Evolutionary conservation across 1,140 invertebrate species (phyloP).

Genomic region (Zaprionus kolodkinae): DNA sequence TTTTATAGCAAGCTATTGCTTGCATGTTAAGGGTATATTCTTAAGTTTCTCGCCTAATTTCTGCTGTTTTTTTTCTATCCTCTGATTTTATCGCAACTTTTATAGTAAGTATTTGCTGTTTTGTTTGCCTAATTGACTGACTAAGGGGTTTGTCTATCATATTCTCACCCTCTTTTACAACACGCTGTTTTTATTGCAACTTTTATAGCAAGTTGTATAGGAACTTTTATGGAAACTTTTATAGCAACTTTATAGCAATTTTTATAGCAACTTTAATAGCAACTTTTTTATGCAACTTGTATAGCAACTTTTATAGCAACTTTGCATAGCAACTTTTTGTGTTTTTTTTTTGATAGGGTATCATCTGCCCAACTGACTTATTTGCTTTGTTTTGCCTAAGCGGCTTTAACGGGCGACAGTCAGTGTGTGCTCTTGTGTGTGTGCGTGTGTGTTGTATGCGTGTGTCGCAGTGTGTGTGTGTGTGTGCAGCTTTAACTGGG

Average conservation of each 20-base stretch:
- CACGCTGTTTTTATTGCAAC: neutral
- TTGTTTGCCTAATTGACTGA: too few species aligned
- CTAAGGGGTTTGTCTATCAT: too few species aligned
- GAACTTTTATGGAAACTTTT: too few species aligned
- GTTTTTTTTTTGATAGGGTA: slow-evolving; percentile 1
- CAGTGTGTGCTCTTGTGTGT: slow-evolving; percentile 3
- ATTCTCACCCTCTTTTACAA: neutral
- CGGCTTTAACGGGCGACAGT: slow-evolving; percentile 43
- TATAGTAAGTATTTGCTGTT: neutral
- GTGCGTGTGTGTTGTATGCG: neutral
- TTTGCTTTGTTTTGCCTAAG: slow-evolving; percentile 52
- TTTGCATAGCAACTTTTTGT: neutral
- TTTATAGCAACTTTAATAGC: neutral
- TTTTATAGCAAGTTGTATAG: too few species aligned
- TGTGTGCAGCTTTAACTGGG: neutral
- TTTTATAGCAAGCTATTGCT: too few species aligned
- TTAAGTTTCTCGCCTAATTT: too few species aligned
- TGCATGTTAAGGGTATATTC: too few species aligned
- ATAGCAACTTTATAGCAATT: neutral
- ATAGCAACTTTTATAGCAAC: neutral
- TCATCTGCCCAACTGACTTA: slow-evolving; percentile 34
- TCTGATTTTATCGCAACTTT: neutral
- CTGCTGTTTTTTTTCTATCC: too few species aligned
- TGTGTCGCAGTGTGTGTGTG: slow-evolving; percentile 9
- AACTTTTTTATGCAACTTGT: slow-evolving; percentile 14